Conservation (phyloP, 2,113 vertebrate genomes). For the Scopus umbretta region DNA sequence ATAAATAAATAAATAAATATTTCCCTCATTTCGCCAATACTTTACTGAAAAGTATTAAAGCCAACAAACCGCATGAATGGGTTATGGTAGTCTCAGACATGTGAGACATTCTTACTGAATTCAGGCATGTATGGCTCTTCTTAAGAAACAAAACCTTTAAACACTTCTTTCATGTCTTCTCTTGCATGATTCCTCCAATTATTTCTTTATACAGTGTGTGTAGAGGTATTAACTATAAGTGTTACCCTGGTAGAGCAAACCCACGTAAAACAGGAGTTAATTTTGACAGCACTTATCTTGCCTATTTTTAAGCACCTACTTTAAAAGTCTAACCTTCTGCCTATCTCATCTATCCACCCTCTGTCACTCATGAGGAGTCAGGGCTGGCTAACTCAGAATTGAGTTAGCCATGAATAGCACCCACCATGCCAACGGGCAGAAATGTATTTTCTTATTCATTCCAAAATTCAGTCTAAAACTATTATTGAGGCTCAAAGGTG, state of each 20-base stretch:
- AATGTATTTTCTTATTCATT: neutral
- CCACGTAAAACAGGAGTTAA: neutral
- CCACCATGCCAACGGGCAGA: neutral
- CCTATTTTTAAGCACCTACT: neutral
- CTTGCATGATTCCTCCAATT: neutral
- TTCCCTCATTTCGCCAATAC: neutral
- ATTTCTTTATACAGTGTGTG: neutral
- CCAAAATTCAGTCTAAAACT: neutral
- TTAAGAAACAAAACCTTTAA: neutral
- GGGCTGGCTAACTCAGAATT: neutral
- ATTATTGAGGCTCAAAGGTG: rapidly evolving
- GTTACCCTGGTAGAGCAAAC: neutral
- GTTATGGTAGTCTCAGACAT: neutral
- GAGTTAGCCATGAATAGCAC: neutral
- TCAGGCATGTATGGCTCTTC: neutral
- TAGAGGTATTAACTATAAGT: neutral
- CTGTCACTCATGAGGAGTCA: neutral
- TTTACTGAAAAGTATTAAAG: neutral
- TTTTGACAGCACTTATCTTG: neutral
- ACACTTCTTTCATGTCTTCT: neutral
- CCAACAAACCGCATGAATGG: neutral
- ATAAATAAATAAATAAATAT: neutral
- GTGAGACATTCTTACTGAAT: neutral
- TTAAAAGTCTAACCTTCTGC: neutral
- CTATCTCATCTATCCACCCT: neutral